Conservation (phyloP, 2,113 vertebrate species). For the Actinemys pallida region DNA sequence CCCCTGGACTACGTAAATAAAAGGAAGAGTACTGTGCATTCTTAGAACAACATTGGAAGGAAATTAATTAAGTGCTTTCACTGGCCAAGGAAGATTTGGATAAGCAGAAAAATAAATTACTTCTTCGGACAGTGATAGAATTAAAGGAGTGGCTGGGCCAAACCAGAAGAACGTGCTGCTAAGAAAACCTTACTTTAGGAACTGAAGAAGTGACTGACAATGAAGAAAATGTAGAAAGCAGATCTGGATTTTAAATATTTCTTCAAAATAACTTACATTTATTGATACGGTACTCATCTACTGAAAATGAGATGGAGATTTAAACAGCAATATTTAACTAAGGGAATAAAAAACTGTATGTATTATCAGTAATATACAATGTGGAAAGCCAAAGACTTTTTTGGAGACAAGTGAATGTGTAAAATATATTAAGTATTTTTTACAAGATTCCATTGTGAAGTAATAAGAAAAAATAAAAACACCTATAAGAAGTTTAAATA, state of each 20-base stretch:
- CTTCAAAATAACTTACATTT: background rate
- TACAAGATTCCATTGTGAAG: background rate
- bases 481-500: background rate
- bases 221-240: background rate
- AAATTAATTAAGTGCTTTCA: slow-evolving; percentile 54
- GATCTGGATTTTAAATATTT: background rate
- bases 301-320: background rate
- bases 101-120: slow-evolving; percentile 66
- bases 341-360: background rate
- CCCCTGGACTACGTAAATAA: slow-evolving; percentile 2
- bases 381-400: background rate
- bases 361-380: background rate
- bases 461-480: background rate
- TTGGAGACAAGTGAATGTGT: background rate
- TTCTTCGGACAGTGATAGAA: slow-evolving; percentile 45
- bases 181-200: slow-evolving; percentile 7
- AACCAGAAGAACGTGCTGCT: slow-evolving; percentile 6
- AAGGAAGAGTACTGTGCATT: slow-evolving; percentile 14
- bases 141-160: slow-evolving; percentile 27
- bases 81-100: slow-evolving; percentile 45
- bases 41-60: slow-evolving; percentile 19
- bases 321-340: background rate
- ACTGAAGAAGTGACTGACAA: slow-evolving; percentile 12
- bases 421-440: background rate
- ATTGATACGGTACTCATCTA: background rate